phyloP scores from a whole-genome alignment of 2,888 invertebrate genomes.

The Philhelius pedissequus region DNA sequence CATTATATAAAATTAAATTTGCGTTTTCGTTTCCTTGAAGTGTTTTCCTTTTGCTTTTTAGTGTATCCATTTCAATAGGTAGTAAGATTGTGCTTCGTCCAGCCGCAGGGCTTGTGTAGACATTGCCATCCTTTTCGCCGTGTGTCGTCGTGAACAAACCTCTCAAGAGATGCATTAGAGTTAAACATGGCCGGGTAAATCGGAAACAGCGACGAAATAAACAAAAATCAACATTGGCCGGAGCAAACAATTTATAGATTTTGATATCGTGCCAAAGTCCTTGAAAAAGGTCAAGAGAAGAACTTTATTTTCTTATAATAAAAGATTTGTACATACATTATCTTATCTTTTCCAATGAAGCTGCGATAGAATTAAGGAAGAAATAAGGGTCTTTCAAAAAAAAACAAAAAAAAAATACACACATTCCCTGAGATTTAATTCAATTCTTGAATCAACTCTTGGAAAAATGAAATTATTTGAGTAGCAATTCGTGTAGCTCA shows the following conservation, averaged over 20 bases:
- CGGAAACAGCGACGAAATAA: background rate
- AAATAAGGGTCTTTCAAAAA: background rate
- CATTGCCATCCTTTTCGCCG: constrained; percentile 1
- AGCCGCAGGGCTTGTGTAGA: background rate
- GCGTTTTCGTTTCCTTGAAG: background rate
- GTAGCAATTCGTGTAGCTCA: background rate
- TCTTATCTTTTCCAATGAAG: background rate
- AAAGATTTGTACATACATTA: background rate
- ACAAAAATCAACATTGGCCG: background rate
- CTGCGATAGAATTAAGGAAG: too few relatives aligned
- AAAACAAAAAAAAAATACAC: background rate
- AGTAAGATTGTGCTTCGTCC: background rate
- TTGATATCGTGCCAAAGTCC: constrained; percentile 35
- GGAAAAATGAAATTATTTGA: constrained; percentile 27
- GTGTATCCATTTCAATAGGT: background rate
- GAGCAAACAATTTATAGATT: constrained; percentile 3
- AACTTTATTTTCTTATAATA: background rate
- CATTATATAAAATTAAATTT: background rate
- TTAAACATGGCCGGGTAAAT: background rate
- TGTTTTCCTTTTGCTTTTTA: background rate
- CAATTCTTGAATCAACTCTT: background rate
- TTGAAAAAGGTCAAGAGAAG: constrained; percentile 45
- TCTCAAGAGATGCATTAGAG: background rate
- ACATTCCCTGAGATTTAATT: background rate
- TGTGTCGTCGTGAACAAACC: background rate